Conservation (phyloP, 1,140 invertebrate genomes). For the Leptopilina boulardi region DNA sequence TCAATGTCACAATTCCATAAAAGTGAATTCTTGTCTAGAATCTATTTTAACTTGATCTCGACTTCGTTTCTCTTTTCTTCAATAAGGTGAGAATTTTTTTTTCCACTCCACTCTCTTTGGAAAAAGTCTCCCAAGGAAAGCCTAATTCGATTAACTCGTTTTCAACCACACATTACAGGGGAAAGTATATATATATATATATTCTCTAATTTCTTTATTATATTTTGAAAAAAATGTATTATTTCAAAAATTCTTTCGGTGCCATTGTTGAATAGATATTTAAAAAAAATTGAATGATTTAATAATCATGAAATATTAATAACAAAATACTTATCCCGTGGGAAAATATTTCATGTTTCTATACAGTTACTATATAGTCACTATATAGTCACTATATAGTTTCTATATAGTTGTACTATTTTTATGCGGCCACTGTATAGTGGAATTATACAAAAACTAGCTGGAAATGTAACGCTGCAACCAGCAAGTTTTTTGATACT, state of each 20-base stretch:
- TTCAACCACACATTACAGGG: neutral
- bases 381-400: too few species aligned
- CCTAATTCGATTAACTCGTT: conserved; percentile 7
- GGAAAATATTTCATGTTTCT: too few species aligned
- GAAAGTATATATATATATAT: neutral
- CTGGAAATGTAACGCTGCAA: too few species aligned
- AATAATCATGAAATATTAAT: too few species aligned
- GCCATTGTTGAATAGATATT: too few species aligned
- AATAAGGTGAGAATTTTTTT: conserved; percentile 13
- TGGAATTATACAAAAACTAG: too few species aligned
- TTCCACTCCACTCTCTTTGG: neutral
- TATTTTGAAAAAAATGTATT: neutral
- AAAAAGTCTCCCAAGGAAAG: conserved; percentile 17
- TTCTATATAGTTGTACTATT: too few species aligned
- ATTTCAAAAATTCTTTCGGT: neutral
- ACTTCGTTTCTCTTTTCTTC: conserved; percentile 13
- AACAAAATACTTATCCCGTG: too few species aligned
- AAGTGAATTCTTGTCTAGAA: conserved; percentile 5
- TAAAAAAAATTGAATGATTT: too few species aligned
- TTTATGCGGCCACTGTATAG: too few species aligned
- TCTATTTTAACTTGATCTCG: conserved; percentile 21
- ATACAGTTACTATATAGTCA: too few species aligned
- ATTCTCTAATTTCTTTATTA: conserved; percentile 8
- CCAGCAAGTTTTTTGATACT: too few species aligned
- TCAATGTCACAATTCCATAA: conserved; percentile 8